Conservation (phyloP, 2,113 vertebrate species). For the Hydrolagus affinis region DNA sequence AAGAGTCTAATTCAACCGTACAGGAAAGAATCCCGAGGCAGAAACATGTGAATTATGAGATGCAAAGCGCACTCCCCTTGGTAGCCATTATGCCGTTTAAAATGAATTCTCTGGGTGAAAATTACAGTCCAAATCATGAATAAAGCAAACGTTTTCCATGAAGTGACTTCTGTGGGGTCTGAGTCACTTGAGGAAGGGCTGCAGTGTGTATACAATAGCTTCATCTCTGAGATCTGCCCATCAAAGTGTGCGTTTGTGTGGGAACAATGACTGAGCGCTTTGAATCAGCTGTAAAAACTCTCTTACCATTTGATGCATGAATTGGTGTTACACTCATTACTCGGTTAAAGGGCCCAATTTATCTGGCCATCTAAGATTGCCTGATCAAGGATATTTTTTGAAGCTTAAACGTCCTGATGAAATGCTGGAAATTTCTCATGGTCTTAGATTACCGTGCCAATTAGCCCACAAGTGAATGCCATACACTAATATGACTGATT, state of each 20-base stretch:
- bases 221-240: conserved; percentile 21
- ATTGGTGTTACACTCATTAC: conserved; percentile 30
- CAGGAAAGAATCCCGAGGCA: not conserved
- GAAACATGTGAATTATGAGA: conserved; percentile 17
- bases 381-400: conserved; percentile 20
- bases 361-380: conserved; percentile 27
- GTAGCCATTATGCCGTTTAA: conserved; percentile 18
- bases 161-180: conserved; percentile 29
- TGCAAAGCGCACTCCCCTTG: conserved; percentile 1
- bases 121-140: conserved; percentile 9
- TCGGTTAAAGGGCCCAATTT: conserved; percentile 21
- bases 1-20: not conserved
- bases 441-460: conserved; percentile 13
- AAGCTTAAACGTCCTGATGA: conserved; percentile 22
- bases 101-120: conserved; percentile 16
- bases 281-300: conserved; percentile 29
- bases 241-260: conserved; percentile 31
- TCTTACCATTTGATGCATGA: conserved; percentile 28
- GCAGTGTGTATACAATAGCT: not conserved
- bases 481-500: conserved; percentile 7
- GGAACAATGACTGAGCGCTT: conserved; percentile 6
- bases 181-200: conserved; percentile 2
- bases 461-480: conserved; percentile 23
- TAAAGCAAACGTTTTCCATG: not conserved
- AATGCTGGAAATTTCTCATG: conserved; percentile 10